phyloP scores from a whole-genome alignment of 2,113 vertebrate species.

The Prionailurus bengalensis region DNA sequence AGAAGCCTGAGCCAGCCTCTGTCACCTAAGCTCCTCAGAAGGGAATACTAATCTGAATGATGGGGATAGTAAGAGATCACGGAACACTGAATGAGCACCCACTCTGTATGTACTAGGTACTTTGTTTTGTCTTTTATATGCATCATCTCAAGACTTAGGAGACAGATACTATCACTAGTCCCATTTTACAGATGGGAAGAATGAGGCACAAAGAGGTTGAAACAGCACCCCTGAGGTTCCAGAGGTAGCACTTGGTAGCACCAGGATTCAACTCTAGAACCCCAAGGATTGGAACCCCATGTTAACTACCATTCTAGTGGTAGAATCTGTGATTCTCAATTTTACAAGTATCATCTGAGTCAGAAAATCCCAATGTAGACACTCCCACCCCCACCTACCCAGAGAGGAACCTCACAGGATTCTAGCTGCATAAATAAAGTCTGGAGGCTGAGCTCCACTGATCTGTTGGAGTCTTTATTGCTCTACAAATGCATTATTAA shows the following conservation, averaged over 20 bases:
- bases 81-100: not conserved
- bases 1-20: not conserved
- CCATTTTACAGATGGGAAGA: conserved; percentile 19
- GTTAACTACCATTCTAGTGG: not conserved
- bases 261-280: not conserved
- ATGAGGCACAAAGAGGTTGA: not conserved
- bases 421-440: conserved; percentile 42
- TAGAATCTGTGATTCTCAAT: not conserved
- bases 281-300: rapidly evolving
- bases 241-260: not conserved
- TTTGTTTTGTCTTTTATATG: not conserved
- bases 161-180: not conserved
- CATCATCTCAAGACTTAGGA: not conserved
- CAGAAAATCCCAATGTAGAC: not conserved
- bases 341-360: conserved; percentile 14
- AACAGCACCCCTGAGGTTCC: not conserved
- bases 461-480: conserved; percentile 73
- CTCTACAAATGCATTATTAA: conserved; percentile 85
- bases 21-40: not conserved
- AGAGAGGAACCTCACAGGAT: not conserved
- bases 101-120: too few species aligned
- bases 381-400: rapidly evolving
- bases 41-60: rapidly evolving
- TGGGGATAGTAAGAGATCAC: rapidly evolving
- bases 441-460: conserved; percentile 73